A percentile compares a stretch with the other conserved stretches of the same genome.
phyloP scores from a whole-genome alignment of 2,113 vertebrate genomes.

The Noturus placidus region DNA sequence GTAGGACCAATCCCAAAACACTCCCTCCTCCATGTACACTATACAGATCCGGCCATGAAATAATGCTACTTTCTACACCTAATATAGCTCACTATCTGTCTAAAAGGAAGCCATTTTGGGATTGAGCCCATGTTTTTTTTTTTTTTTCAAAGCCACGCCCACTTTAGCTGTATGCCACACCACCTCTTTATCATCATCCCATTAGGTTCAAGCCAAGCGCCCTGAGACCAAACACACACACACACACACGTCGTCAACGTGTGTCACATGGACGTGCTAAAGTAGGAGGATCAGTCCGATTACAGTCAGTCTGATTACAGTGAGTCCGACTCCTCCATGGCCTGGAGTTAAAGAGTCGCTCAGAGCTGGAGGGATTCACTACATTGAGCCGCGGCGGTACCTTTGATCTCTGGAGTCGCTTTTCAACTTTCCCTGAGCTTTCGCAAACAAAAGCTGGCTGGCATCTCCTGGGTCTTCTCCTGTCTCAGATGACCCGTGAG shows the following conservation, averaged over 20 bases:
- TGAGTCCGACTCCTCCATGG: neutral
- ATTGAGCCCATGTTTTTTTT: neutral
- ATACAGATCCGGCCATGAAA: neutral
- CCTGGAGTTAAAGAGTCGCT: neutral
- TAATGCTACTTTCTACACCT: neutral
- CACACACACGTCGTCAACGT: neutral
- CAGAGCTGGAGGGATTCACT: neutral
- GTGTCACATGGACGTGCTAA: neutral
- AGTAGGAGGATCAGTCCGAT: neutral
- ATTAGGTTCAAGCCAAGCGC: neutral
- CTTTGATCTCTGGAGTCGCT: neutral
- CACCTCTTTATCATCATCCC: neutral
- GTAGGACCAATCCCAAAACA: neutral
- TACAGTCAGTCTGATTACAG: neutral
- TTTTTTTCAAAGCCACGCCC: neutral
- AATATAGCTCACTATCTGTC: neutral
- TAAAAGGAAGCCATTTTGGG: neutral
- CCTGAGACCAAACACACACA: neutral
- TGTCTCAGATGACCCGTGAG: neutral
- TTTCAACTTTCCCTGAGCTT: neutral
- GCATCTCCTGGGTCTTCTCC: neutral
- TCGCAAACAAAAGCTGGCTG: neutral
- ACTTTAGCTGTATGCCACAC: neutral
- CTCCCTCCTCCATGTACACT: neutral
- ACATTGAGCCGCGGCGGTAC: neutral